Base-by-base conservation (phyloP, 1,140 invertebrate species). In the Wasmannia auropunctata region DNA sequence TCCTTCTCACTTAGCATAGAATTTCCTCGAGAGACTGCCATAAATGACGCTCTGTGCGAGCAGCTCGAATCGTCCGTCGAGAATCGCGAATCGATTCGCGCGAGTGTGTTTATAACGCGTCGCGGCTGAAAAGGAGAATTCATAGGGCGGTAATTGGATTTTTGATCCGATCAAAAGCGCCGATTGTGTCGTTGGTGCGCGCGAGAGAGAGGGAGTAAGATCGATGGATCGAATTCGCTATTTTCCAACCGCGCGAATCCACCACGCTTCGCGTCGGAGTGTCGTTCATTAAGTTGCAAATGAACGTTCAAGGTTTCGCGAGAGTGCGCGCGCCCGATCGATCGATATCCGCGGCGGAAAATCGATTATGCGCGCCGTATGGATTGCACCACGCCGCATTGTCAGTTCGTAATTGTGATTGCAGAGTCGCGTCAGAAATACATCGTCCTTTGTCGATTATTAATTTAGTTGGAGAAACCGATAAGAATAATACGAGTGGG, bases 231-330 rank as follows among this genome's bases (percentile, higher is more conserved):
- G 54, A 83, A 83, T 83, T 74, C 51, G 37, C 28, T 40, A 72
- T 72, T 60, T 83, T 83, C 51, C 28, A 37, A 46, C 14, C 51
- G 67, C 37, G 37, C 51, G 37, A 22, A 76, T 69, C 67, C 58
- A 51, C n/a, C 58, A 54, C 81, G 72, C 81, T 63, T 43, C 31
- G 37, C 37, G 43, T 77, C 81, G 40, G 22, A n/a, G 62, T 56
- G 76, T 54, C 69, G 60, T 65, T 75, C 58, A 67, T 75, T 83
- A 84, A 75, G 69, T 87, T 75, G 49, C 70, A 65, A 89, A 89
- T 67, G 87, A 89, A 89, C 87, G 69, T 76, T 83, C 84, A 89
- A 89, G 88, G 88, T 89, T 88, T 72, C 65, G 28, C 65, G 70
- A n/a, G 70, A n/a, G 37, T 25, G 63, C 46, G 51, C 28, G 25